phyloP scores from a whole-genome alignment of 30 jellyfish, hydroid and myxozoan species.

The Phacellophora camtschatica region DNA sequence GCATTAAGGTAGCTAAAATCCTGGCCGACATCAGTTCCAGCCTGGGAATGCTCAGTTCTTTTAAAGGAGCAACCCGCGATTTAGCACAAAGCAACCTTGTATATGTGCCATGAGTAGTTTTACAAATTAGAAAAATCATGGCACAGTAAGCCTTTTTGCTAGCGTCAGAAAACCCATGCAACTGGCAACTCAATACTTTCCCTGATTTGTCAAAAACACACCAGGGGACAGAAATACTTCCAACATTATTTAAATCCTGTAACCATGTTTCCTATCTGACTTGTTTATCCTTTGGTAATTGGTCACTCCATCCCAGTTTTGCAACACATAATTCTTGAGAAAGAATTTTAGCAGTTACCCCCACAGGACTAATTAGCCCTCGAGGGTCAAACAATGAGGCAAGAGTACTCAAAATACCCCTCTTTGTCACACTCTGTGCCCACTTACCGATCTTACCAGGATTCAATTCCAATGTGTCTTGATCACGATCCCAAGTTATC shows the following conservation, averaged over 20 bases:
- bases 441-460: neutral
- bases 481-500: slow-evolving; percentile 25
- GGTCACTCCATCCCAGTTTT: slow-evolving; percentile 63
- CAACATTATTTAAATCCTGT: neutral
- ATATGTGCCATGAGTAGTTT: neutral
- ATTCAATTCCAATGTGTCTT: slow-evolving; percentile 28
- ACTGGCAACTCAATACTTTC: neutral
- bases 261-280: slow-evolving; percentile 10
- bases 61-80: slow-evolving; percentile 39
- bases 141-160: slow-evolving; percentile 60
- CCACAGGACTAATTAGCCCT: slow-evolving; percentile 40
- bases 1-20: slow-evolving; percentile 19
- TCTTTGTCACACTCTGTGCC: slow-evolving; percentile 14
- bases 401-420: slow-evolving; percentile 35
- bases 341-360: slow-evolving; percentile 3
- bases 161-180: slow-evolving; percentile 56
- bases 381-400: slow-evolving; percentile 52
- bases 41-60: slow-evolving; percentile 27
- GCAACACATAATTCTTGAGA: slow-evolving; percentile 33
- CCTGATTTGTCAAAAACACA: slow-evolving; percentile 17
- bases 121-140: slow-evolving; percentile 13
- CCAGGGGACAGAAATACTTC: slow-evolving; percentile 6
- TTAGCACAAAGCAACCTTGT: slow-evolving; percentile 36
- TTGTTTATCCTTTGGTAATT: slow-evolving; percentile 20
- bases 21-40: slow-evolving; percentile 29